These are phyloP conservation scores for Rhabdomys dilectus DNA, from an alignment of 2,113 vertebrate species.

Conservation along the genomic window DNA sequence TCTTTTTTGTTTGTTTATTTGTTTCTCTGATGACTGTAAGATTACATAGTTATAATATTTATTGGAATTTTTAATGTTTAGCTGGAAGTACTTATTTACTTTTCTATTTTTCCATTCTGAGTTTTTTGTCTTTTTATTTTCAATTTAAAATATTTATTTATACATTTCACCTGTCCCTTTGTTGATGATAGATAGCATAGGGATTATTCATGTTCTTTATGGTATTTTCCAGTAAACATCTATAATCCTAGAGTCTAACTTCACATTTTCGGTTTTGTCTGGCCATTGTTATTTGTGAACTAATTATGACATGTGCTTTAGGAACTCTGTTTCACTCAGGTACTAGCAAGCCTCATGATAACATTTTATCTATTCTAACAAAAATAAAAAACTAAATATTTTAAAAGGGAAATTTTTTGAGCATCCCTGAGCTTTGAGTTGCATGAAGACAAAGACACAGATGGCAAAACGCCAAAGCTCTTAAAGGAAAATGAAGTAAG, in stretches of 20 bases:
- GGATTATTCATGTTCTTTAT: background rate
- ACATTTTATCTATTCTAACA: background rate
- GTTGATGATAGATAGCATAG: background rate
- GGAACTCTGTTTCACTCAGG: background rate
- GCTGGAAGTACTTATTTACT: background rate
- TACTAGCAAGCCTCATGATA: background rate
- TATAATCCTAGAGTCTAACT: slow-evolving; percentile 1
- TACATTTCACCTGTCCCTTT: background rate
- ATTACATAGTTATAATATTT: background rate
- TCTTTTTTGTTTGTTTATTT: slow-evolving; percentile 1
- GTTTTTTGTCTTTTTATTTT: background rate
- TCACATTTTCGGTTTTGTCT: background rate
- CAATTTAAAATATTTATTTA: background rate
- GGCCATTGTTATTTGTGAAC: slow-evolving; percentile 30
- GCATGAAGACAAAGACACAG: background rate
- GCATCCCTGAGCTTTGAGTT: background rate
- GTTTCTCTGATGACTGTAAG: background rate
- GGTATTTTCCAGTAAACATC: background rate
- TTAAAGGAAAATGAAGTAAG: background rate
- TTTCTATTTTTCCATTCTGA: background rate
- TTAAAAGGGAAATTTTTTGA: slow-evolving; percentile 36
- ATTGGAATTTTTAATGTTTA: background rate
- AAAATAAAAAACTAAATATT: slow-evolving; percentile 33
- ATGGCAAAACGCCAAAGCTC: background rate
- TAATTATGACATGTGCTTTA: background rate